Evolutionary conservation across 2,797 vertebrate genomes (phyloP).

Genomic region (Ciconia nigra): DNA sequence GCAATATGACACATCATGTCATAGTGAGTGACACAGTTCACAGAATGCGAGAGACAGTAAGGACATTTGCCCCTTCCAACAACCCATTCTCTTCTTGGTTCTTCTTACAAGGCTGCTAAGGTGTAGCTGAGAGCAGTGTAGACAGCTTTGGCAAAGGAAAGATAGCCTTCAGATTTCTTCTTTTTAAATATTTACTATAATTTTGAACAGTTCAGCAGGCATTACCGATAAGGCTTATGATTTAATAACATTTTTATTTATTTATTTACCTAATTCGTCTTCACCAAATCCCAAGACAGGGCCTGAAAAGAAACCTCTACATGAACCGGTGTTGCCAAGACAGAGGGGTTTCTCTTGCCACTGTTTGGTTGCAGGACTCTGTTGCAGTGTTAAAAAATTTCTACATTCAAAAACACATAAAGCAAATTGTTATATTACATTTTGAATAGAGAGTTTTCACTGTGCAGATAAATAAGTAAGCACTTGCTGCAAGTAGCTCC

Average conservation of each 20-base stretch:
- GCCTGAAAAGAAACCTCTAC: constrained; percentile 87
- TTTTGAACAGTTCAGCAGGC: neutral
- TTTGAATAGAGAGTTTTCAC: neutral
- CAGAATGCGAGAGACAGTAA: neutral
- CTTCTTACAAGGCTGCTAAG: neutral
- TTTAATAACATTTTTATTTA: neutral
- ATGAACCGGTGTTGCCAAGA: constrained; percentile 86
- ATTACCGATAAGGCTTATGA: neutral
- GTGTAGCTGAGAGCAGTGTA: neutral
- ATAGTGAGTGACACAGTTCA: neutral
- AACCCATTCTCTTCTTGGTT: neutral
- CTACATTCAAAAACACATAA: constrained; percentile 75
- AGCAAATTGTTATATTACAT: neutral
- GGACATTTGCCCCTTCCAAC: neutral
- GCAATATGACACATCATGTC: neutral
- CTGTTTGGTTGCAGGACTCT: constrained; percentile 80
- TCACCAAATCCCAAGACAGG: constrained; percentile 96
- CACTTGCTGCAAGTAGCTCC: neutral
- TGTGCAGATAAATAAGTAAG: neutral
- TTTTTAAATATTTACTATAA: neutral
- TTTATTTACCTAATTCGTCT: constrained; percentile 89
- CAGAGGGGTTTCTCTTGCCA: constrained; percentile 97
- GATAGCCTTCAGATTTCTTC: neutral
- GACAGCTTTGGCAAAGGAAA: neutral
- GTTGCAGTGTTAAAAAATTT: constrained; percentile 95